Conservation (phyloP, 2,797 vertebrate genomes). For the Syndactyla subalaris region DNA sequence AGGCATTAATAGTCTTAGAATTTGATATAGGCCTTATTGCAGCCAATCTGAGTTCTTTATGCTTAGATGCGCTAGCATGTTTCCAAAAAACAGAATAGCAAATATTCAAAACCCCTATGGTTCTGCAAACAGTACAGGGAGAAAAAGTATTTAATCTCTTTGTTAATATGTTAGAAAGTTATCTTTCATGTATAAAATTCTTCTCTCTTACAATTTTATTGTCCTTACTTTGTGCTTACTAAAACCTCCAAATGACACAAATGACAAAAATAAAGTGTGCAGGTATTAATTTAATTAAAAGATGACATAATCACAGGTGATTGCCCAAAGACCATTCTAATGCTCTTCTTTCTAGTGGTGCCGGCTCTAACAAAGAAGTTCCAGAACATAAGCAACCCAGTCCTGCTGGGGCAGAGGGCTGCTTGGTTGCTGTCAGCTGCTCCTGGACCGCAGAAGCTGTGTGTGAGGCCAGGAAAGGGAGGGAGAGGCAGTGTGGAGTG, state of each 20-base stretch:
- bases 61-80: neutral
- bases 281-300: neutral
- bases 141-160: neutral
- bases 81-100: neutral
- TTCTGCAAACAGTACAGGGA: neutral
- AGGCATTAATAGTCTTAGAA: neutral
- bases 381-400: neutral
- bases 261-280: neutral
- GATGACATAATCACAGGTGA: neutral
- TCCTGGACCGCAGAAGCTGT: neutral
- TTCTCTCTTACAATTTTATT: neutral
- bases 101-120: neutral
- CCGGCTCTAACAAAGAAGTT: neutral
- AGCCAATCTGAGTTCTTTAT: neutral
- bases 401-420: neutral
- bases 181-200: neutral
- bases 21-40: neutral
- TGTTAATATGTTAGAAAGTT: neutral
- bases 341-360: neutral
- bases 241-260: neutral
- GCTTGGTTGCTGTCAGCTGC: neutral
- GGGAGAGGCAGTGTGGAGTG: neutral
- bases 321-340: neutral
- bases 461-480: accelerated
- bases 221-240: neutral